A percentile compares a stretch with the other conserved stretches of the same genome.
Evolutionary conservation across 1,140 invertebrate species (phyloP).

Genomic region (Danaus plexippus): DNA sequence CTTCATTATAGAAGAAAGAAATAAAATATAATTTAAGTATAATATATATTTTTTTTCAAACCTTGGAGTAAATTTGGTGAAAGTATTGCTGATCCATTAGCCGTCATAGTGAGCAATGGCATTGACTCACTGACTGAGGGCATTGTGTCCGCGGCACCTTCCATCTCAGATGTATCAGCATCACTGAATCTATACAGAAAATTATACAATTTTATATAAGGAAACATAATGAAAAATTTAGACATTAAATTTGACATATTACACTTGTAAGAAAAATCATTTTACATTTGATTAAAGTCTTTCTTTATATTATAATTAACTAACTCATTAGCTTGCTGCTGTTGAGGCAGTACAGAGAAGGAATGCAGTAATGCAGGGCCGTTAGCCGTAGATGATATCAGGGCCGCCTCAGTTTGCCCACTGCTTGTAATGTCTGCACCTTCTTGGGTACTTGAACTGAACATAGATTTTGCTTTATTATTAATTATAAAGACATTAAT

Average conservation of each 20-base stretch:
- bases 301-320: constrained; percentile 15
- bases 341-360: constrained; percentile 51
- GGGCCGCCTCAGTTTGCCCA: constrained; percentile 49
- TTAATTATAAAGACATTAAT: constrained; percentile 4
- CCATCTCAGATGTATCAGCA: constrained; percentile 63
- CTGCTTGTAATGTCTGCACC: constrained; percentile 60
- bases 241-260: constrained; percentile 5
- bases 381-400: constrained; percentile 62
- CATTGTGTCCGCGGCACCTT: constrained; percentile 57
- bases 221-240: neutral
- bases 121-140: constrained; percentile 60
- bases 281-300: neutral
- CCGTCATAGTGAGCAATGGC: constrained; percentile 52
- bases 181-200: constrained; percentile 43
- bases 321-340: constrained; percentile 53
- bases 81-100: constrained; percentile 54
- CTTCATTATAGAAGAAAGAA: no score
- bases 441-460: constrained; percentile 62
- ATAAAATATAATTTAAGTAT: no score
- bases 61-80: constrained; percentile 52
- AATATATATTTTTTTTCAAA: constrained; percentile 9
- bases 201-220: constrained; percentile 1
- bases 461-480: constrained; percentile 3
- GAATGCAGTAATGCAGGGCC: constrained; percentile 52
- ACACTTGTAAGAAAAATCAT: neutral